Base-by-base conservation (phyloP, 2,888 invertebrate species). In the Himalopsyche kuldschensis region DNA sequence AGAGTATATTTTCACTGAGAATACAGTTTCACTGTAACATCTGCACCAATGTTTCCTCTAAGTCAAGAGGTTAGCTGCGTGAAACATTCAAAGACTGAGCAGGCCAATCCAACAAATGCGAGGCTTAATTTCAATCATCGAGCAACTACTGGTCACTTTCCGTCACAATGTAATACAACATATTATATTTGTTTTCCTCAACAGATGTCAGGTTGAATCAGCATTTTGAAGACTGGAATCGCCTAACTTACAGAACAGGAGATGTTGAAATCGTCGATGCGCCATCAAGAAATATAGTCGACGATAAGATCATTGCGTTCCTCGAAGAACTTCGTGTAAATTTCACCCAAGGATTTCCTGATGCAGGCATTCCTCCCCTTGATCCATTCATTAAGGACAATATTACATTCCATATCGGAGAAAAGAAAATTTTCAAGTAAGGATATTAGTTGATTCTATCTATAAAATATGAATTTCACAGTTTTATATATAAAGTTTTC, bases 241-340 rank as follows among this genome's bases (percentile, higher is more conserved):
- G 10, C 55, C 55, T 55, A 8, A 55, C 55, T 10, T 55, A 55
- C 24, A 55, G 20, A 55, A n/a, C 20, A 8, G 55, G 55, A 20
- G 20, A 20, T 24, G 24, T 10, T 1, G 20, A 55, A n/a, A 55
- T 20, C 24, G 2, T 55, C 2, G 55, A 55, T 24, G 55, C 10
- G 15, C 55, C 55, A 10, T 20, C 75, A 30, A 81, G 75, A 31
- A 83, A 84, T 41, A 76, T 84, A 15, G 83, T 83, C 31, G 84
- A 86, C 35, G 63, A 48, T 32, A 76, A 80, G 32, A 86, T 86
- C 8, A 83, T 32, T 11, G 83, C 69, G n/a, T 46, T 78, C 24
- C 75, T 86, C 15, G 83, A 86, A 83, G 77, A 55, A 15, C 63
- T 83, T n/a, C 27, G 83, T 8, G 80, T 80, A 35, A 79, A 86